Evolutionary conservation across 2,888 invertebrate genomes (phyloP).

Genomic region (Drosophila austrosaltans): DNA sequence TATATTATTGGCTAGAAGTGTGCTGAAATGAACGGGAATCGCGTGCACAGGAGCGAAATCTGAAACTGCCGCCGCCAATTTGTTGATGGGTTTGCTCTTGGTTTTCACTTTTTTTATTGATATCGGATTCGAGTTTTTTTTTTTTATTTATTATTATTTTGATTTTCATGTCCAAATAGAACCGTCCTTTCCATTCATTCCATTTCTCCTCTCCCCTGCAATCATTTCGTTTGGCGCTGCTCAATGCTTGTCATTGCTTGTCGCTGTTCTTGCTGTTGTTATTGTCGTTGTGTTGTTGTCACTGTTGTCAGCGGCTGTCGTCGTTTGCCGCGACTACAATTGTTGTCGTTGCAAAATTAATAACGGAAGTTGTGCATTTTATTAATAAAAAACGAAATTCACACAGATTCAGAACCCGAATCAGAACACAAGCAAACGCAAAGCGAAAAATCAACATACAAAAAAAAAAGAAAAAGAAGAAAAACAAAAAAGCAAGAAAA

Average conservation of each 20-base stretch:
- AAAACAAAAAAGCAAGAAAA: not conserved
- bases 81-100: constrained; percentile 13
- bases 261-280: constrained; percentile 19
- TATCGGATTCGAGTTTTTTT: not conserved
- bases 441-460: constrained; percentile 22
- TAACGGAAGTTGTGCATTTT: constrained; percentile 83
- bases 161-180: constrained; percentile 9
- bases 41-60: constrained; percentile 69
- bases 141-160: not conserved
- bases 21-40: constrained; percentile 30
- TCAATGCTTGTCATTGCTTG: constrained; percentile 12
- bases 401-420: constrained; percentile 51
- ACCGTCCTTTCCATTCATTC: not conserved
- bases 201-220: not conserved
- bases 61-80: constrained; percentile 28
- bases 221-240: constrained; percentile 32
- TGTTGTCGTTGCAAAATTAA: constrained; percentile 79
- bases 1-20: constrained; percentile 20
- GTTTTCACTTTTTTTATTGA: not conserved
- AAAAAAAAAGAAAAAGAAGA: constrained; percentile 1
- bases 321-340: constrained; percentile 47
- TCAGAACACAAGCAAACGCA: constrained; percentile 33
- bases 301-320: constrained; percentile 39
- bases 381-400: constrained; percentile 80
- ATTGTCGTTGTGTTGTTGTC: constrained; percentile 23